Conservation (phyloP, 1,140 invertebrate genomes). For the Stratiolaelaps scimitus region DNA sequence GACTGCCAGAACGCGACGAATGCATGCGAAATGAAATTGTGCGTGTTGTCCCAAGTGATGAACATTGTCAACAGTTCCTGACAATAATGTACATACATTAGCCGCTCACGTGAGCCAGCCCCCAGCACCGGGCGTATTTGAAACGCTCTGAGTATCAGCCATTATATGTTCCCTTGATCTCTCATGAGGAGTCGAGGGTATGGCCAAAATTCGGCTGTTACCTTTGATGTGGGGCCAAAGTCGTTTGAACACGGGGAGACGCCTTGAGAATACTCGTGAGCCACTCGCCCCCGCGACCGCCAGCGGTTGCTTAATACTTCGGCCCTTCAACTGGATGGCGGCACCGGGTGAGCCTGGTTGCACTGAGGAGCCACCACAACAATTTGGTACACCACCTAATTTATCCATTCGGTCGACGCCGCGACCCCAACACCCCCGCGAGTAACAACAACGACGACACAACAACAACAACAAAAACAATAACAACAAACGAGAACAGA, state of each 20-base stretch:
- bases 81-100: not conserved
- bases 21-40: too few relatives aligned
- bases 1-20: too few relatives aligned
- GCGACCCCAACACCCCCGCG: not conserved
- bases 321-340: not conserved
- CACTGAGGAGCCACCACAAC: not conserved
- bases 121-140: not conserved
- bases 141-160: not conserved
- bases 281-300: not conserved
- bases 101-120: not conserved
- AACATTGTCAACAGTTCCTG: not conserved
- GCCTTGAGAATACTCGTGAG: not conserved
- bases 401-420: not conserved
- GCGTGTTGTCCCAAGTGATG: too few relatives aligned
- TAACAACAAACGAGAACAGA: too few relatives aligned
- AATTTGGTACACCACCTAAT: not conserved
- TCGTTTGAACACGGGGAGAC: slow-evolving; percentile 17
- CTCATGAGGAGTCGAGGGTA: not conserved
- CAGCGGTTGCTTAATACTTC: not conserved
- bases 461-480: too few relatives aligned
- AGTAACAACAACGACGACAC: too few relatives aligned
- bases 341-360: not conserved
- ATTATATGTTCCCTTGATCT: not conserved
- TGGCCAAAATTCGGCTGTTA: not conserved
- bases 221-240: slow-evolving; percentile 13